A percentile compares a stretch with the other conserved stretches of the same genome.
These are phyloP conservation scores for Cacatua alba DNA, from an alignment of 2,113 vertebrate genomes.

Conservation along the genomic window DNA sequence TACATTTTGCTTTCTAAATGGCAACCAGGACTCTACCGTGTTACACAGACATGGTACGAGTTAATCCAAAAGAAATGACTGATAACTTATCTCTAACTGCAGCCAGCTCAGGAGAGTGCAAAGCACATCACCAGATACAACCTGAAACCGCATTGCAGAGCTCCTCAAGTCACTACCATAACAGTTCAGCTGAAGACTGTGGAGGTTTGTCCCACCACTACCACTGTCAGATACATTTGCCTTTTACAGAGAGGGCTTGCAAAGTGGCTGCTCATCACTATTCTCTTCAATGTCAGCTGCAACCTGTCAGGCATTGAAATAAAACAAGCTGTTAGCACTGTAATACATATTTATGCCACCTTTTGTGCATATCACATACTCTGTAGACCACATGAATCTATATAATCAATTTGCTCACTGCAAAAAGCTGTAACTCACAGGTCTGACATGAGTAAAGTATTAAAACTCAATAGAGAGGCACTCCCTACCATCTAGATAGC, in stretches of 20 bases:
- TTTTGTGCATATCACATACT: not conserved
- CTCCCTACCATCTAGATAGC: not conserved
- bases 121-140: not conserved
- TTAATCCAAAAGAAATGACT: not conserved
- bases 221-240: conserved; percentile 6
- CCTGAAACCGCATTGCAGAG: conserved; percentile 50
- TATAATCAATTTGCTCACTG: not conserved
- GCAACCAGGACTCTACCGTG: not conserved
- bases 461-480: not conserved
- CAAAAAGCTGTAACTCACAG: not conserved
- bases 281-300: conserved; percentile 51
- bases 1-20: not conserved
- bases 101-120: not conserved
- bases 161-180: conserved; percentile 9
- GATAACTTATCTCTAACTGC: not conserved
- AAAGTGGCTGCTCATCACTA: conserved; percentile 57
- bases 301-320: conserved; percentile 50
- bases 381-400: not conserved
- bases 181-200: conserved; percentile 50
- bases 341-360: not conserved
- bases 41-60: not conserved
- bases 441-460: not conserved
- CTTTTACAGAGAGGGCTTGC: conserved; percentile 36
- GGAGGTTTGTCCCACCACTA: conserved; percentile 48
- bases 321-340: not conserved